A percentile compares a stretch with the other conserved stretches of the same genome.
Conservation (phyloP, 2,113 vertebrate species). For the Notechis scutatus region DNA sequence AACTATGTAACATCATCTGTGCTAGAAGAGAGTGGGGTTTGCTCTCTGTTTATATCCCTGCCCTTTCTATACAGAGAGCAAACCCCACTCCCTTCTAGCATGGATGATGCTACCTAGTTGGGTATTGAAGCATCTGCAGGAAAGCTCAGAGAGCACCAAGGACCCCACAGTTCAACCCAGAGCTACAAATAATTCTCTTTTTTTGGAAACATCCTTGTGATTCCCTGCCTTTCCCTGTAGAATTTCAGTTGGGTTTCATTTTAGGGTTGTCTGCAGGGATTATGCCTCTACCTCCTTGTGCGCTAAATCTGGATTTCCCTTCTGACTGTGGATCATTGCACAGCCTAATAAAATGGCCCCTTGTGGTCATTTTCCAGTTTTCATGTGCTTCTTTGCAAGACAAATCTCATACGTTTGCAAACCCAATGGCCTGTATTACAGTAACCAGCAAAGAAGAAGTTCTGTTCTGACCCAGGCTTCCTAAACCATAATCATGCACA, state of each 20-base stretch:
- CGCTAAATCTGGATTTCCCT: not conserved
- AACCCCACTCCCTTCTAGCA: not conserved
- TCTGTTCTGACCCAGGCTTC: too few species aligned
- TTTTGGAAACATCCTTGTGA: too few species aligned
- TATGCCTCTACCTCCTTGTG: not conserved
- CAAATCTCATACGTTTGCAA: not conserved
- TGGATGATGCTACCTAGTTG: not conserved
- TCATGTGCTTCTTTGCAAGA: not conserved
- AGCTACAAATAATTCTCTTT: too few species aligned
- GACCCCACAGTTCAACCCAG: too few species aligned
- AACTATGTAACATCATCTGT: not conserved
- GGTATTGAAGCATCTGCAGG: not conserved
- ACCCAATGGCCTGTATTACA: not conserved
- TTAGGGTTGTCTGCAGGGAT: not conserved
- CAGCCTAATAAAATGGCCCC: not conserved
- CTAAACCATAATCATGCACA: too few species aligned
- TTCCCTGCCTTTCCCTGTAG: not conserved
- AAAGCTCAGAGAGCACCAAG: not conserved
- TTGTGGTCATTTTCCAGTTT: not conserved
- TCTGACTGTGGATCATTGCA: not conserved
- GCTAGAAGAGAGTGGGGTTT: not conserved
- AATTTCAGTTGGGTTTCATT: not conserved
- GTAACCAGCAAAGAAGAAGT: not conserved
- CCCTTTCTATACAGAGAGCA: too few species aligned
- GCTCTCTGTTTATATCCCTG: not conserved